Evolutionary conservation across 2,113 vertebrate species (phyloP), one percentile per base, ranked within the genome.

Genomic region (Geococcyx californianus): DNA sequence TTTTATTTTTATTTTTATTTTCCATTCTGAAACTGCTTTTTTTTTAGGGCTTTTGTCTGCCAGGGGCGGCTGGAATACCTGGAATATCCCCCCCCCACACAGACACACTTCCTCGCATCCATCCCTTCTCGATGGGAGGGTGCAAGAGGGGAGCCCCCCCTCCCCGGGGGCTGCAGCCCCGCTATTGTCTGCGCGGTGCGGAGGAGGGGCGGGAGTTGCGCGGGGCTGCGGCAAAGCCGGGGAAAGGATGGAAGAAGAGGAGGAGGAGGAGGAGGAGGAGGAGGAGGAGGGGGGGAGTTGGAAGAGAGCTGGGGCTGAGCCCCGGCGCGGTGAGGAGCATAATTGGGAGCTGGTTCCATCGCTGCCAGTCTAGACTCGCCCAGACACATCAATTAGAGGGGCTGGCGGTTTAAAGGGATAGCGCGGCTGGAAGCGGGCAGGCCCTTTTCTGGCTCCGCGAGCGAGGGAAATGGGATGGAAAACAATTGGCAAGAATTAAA

Each of bases 311-410:
- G 40, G 40, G 40, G 51, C 25, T 26, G 51, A 28, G 51, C 95
- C 78, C 97, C 97, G 96, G 94, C 97, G 98, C 96, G 97, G 97
- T 95, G 97, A 94, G 95, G 97, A 95, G 95, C 97, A 90, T 96
- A 96, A 97, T 91, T 95, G 97, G 97, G 96, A 94, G 96, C 97
- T 79, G 97, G 92, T 97, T 93, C 97, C 94, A 74, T 97, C 98
- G 91, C 95, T 96, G 81, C 96, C 96, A 45, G 97, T 97, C 98
- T 97, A 97, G 97, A 98, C 98, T 95, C 97, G 96, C 95, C 95
- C 97, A 98, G 97, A 97, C 97, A 91, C 97, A 97, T 85, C 96
- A 96, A 98, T 98, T 98, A 98, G 97, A 96, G 96, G 90, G 95
- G 94, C 92, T 92, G 97, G 72, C 56, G 97, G 83, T 40, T 97